Evolutionary conservation across 2,888 invertebrate genomes (phyloP), one percentile per base, ranked within the genome.

Genomic region (Apomyelois bistriatella): DNA sequence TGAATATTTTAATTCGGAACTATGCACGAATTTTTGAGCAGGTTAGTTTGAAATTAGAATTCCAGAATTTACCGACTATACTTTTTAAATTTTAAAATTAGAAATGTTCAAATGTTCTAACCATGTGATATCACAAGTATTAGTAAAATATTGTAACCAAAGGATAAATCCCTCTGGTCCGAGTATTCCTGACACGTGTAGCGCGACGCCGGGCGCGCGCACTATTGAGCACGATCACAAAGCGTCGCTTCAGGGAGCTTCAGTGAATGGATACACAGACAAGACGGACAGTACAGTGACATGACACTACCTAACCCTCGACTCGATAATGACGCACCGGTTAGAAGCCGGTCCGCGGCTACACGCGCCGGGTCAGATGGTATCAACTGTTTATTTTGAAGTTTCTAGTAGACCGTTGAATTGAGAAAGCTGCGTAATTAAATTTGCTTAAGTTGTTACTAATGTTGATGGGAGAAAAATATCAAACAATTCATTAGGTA

Each of bases 141-240:
- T 28, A 7, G 4, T 10, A 32, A 32, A 8, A 6, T 7, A 7
- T 32, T 32, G 10, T 1, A 9, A 10, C 32, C 32, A 32, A 32
- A 32, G 32, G 32, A 32, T 7, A 32, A 5, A 32, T 48, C 17
- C 35, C 16, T 10, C n/a, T 9, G 17, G 36, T 37, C n/a, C n/a
- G n/a, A 17, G 17, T 50, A 10, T 40, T 6, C 40, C 40, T 9
- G 50, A 15, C 9, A 41, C 50, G 46, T 32, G 46, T 46, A 32
- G 46, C 46, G 46, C 46, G 46, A 32, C 16, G 46, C 46, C 32
- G 32, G 46, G 32, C 46, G 46, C 46, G 46, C 46, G 46, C 46
- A 16, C 32, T 9, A 46, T 9, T 46, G 46, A 32, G 46, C 46
- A 16, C 32, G 46, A 32, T 6, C 46, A 32, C 41, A 7, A 7